phyloP scores from a whole-genome alignment of 2,888 invertebrate genomes.

The Bombyx huttoni region DNA sequence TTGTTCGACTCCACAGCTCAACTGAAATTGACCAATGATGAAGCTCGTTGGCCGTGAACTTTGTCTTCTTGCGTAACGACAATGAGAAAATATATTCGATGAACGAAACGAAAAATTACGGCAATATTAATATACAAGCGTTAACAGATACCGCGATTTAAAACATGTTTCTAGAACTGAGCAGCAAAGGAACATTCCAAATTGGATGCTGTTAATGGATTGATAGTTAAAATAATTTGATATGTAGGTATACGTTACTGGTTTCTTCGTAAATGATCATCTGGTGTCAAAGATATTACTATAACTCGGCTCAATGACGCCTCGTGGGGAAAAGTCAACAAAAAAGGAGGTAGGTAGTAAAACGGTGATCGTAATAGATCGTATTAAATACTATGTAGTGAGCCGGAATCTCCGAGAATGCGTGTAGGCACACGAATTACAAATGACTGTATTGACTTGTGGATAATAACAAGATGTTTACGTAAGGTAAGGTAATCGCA shows the following conservation, averaged over 20 bases:
- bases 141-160: not conserved
- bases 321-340: constrained; percentile 50
- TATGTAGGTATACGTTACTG: not conserved
- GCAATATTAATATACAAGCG: constrained; percentile 7
- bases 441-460: constrained; percentile 22
- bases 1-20: constrained; percentile 37
- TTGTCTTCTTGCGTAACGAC: constrained; percentile 47
- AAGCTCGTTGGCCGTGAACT: constrained; percentile 49
- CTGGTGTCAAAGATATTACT: not conserved
- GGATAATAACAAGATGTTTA: constrained; percentile 22
- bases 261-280: not conserved
- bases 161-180: not conserved
- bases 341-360: constrained; percentile 35
- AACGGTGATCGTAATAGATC: constrained; percentile 35
- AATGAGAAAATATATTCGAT: constrained; percentile 26
- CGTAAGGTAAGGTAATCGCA: constrained; percentile 15
- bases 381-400: constrained; percentile 42
- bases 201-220: not conserved
- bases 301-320: not conserved
- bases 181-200: not conserved
- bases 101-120: constrained; percentile 20
- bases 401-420: constrained; percentile 57
- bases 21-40: constrained; percentile 40
- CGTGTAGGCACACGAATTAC: constrained; percentile 24
- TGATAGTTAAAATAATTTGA: not conserved